Percentiles rank a stretch among this genome's conserved stretches.
Conservation (phyloP, 2,888 invertebrate genomes). For the Cephus spinipes region DNA sequence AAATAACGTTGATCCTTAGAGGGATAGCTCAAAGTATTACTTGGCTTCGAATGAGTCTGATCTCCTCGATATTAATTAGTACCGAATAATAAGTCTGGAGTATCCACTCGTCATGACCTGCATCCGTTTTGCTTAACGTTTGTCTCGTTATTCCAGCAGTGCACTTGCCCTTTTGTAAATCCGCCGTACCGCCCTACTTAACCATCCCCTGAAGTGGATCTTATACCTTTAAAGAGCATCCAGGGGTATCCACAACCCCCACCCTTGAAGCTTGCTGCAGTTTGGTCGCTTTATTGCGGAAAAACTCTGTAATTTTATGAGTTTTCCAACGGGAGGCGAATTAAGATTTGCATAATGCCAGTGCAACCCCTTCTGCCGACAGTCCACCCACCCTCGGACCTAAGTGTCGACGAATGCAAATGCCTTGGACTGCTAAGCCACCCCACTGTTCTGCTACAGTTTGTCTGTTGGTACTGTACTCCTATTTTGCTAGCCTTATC, state of each 20-base stretch:
- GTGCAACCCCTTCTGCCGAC: constrained; percentile 13
- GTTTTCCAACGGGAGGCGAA: constrained; percentile 42
- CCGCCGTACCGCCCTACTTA: no score
- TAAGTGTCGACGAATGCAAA: constrained; percentile 46
- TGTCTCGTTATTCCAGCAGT: no score
- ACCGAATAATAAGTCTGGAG: no score
- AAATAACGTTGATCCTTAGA: background rate
- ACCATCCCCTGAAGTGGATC: no score
- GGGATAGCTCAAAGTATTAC: background rate
- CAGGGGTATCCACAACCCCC: no score
- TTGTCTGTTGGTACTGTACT: background rate
- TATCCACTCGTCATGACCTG: no score
- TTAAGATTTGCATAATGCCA: constrained; percentile 55
- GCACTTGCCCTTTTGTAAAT: no score
- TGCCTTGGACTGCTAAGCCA: constrained; percentile 18
- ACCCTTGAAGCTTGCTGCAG: constrained; percentile 16
- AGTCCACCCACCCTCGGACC: constrained; percentile 28
- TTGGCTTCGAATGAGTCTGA: background rate
- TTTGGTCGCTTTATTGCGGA: constrained; percentile 38
- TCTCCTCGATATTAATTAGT: no score
- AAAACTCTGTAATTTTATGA: constrained; percentile 47
- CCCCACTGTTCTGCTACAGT: constrained; percentile 1
- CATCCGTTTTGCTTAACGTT: no score
- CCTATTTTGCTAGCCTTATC: background rate
- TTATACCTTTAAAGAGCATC: no score